Evolutionary conservation across 2,797 vertebrate species (phyloP).

Genomic region (Pseudochromis fuscus): DNA sequence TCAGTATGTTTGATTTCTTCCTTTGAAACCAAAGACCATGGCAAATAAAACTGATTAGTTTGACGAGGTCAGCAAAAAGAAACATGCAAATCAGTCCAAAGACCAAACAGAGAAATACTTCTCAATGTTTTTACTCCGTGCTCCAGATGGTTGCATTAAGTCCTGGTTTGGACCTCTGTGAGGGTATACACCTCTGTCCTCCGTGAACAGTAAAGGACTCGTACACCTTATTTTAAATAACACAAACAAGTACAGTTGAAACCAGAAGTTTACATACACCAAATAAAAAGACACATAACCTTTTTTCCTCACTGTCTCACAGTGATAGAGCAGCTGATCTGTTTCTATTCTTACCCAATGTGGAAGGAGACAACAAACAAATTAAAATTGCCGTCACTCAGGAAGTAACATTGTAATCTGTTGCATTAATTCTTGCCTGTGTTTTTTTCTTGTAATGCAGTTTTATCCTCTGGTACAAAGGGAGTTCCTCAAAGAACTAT

Average conservation of each 20-base stretch:
- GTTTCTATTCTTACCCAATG: too few relatives aligned
- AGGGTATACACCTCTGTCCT: too few relatives aligned
- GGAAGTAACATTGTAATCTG: not conserved
- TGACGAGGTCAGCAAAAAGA: not conserved
- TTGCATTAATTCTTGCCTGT: not conserved
- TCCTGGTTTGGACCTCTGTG: too few relatives aligned
- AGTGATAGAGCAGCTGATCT: too few relatives aligned
- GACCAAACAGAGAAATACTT: not conserved
- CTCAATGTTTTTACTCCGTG: not conserved
- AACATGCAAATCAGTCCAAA: not conserved
- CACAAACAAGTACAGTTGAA: too few relatives aligned
- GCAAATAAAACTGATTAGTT: not conserved
- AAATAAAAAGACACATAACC: too few relatives aligned
- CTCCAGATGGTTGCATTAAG: not conserved
- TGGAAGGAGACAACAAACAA: not conserved
- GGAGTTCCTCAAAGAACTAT: conserved; percentile 90
- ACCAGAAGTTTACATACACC: too few relatives aligned
- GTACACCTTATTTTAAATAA: too few relatives aligned
- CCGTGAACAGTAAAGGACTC: not conserved
- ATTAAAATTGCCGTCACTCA: not conserved
- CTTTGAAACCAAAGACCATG: too few relatives aligned
- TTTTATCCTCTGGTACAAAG: conserved; percentile 90
- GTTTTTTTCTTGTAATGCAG: conserved; percentile 75
- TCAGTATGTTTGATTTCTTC: conserved; percentile 83
- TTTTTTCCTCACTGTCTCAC: too few relatives aligned